Percentiles rank a stretch among this genome's conserved stretches.
Conservation (phyloP, 2,113 vertebrate species). For the Fregata magnificens region DNA sequence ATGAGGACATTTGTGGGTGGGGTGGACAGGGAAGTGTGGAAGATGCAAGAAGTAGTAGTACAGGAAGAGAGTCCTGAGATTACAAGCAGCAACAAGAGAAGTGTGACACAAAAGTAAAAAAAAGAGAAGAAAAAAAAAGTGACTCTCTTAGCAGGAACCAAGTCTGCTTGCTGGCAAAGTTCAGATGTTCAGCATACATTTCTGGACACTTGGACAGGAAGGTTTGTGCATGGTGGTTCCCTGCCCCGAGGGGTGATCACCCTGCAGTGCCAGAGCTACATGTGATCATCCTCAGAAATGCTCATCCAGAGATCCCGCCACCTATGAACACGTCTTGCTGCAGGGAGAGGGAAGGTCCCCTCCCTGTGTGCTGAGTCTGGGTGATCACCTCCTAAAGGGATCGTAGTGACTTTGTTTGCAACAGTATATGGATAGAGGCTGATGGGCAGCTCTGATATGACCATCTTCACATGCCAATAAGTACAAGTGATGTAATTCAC, state of each 20-base stretch:
- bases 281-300: background rate
- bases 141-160: background rate
- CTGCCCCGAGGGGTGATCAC: rapidly evolving
- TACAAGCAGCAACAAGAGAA: background rate
- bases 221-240: background rate
- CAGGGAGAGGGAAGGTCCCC: background rate
- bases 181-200: background rate
- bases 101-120: background rate
- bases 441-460: background rate
- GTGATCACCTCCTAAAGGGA: background rate
- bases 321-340: background rate
- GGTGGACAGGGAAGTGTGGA: background rate
- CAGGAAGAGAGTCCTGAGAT: background rate
- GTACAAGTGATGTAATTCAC: background rate
- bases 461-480: background rate
- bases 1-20: background rate
- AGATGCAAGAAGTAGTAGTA: background rate
- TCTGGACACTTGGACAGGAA: background rate
- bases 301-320: background rate
- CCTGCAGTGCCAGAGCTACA: background rate
- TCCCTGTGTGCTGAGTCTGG: background rate
- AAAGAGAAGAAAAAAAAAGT: too few species aligned
- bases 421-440: rapidly evolving
- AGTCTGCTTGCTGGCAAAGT: background rate
- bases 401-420: background rate